phyloP scores from a whole-genome alignment of 1,140 invertebrate genomes.

The Drosophila triauraria region DNA sequence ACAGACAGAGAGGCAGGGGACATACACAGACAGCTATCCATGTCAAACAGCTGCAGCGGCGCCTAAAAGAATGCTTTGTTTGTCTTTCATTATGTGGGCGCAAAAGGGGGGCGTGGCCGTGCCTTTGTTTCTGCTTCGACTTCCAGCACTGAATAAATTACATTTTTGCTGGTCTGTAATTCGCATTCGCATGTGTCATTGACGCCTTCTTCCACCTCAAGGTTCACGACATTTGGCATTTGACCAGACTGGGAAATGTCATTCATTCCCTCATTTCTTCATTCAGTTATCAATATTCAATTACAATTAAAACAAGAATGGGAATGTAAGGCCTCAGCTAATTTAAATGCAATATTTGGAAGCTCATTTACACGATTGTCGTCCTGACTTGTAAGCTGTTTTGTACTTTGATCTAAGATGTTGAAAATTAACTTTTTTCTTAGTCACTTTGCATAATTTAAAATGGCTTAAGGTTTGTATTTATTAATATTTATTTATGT shows the following conservation, averaged over 20 bases:
- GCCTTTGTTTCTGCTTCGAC: conserved; percentile 32
- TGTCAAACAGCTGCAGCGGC: conserved; percentile 45
- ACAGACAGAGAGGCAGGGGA: conserved; percentile 13
- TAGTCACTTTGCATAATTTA: neutral
- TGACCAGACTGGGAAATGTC: conserved; percentile 13
- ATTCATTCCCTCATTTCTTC: neutral
- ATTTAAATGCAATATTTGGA: conserved; percentile 32
- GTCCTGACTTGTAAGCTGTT: neutral
- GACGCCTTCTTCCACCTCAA: conserved; percentile 16
- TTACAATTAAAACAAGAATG: conserved; percentile 29
- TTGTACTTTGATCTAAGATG: neutral
- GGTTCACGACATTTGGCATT: conserved; percentile 31
- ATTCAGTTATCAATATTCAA: conserved; percentile 62
- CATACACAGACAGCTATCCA: conserved; percentile 9
- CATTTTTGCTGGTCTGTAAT: conserved; percentile 36
- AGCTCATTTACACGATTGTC: neutral
- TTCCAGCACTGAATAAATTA: conserved; percentile 42
- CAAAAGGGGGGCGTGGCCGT: conserved; percentile 15
- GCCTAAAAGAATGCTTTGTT: conserved; percentile 75
- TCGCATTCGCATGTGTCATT: conserved; percentile 51
- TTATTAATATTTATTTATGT: too few species aligned
- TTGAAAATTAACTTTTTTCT: neutral
- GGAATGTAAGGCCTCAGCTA: conserved; percentile 5
- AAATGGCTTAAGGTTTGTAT: neutral
- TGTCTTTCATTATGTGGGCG: conserved; percentile 71